Base-by-base conservation (phyloP, 53 echinoderm and acorn worm genomes). In the Henricia sp. region DNA sequence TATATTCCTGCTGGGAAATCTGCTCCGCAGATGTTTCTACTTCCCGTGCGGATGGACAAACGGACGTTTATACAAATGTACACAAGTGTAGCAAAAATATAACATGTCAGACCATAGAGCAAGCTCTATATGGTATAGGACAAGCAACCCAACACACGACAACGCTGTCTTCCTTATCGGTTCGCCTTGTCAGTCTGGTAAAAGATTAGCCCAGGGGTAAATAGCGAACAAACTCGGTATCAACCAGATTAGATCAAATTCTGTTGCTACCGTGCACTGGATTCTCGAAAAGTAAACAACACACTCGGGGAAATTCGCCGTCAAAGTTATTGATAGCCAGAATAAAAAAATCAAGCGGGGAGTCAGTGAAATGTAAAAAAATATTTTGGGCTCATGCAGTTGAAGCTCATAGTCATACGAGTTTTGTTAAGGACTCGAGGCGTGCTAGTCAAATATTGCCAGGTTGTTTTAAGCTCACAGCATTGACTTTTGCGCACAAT, bases 241-340 rank as follows among this genome's bases (percentile, higher is more conserved):
- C 71, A 71, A 46, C 50, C 48, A 71, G 71, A 71, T 48, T 50
- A 33, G 51, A 71, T 71, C 71, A 51, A 71, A 71, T 71, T 43
- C 71, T 71, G 71, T 30, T 71, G 71, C 71, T 71, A 71, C 71
- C 6, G 71, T 71, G 50, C 17, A 71, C 40, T 35, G 71, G 16
- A 21, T 1, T 3, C 44, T 24, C 71, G 25, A 24, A 23, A 48
- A 71, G 38, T 50, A 71, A 21, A 28, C 48, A 71, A 71, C 50
- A 70, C 30, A 34, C 17, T 33, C 16, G 50, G 16, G 29, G 71
- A 51, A 71, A 71, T 50, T 71, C 30, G 71, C 46, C 71, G 28
- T 48, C 51, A 50, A 42, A 71, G 51, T 71, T 52, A n/a, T n/a
- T n/a, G n/a, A n/a, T n/a, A n/a, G n/a, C n/a, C n/a, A n/a, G n/a